Evolutionary conservation across 1,140 invertebrate genomes (phyloP).

Genomic region (Anthonomus grandis): DNA sequence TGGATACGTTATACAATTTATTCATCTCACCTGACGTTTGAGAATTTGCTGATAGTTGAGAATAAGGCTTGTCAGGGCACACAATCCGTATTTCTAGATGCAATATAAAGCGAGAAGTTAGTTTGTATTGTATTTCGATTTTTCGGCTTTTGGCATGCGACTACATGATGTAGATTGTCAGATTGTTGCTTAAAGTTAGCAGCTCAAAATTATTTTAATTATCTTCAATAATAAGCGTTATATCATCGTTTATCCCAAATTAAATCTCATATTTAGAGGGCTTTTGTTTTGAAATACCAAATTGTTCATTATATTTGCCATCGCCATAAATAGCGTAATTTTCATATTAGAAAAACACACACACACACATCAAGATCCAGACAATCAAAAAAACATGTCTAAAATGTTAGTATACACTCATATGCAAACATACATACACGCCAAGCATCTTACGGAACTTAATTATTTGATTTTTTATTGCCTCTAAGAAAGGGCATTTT

Average conservation of each 20-base stretch:
- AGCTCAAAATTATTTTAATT: neutral
- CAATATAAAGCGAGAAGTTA: constrained; percentile 42
- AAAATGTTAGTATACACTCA: neutral
- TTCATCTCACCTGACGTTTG: constrained; percentile 45
- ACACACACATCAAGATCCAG: neutral
- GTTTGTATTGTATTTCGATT: constrained; percentile 6
- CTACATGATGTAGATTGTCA: too few relatives aligned
- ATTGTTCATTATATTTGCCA: neutral
- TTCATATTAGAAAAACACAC: neutral
- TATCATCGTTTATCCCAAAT: neutral
- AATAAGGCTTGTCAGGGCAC: constrained; percentile 48
- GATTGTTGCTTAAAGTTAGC: constrained; percentile 11
- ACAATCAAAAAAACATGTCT: neutral
- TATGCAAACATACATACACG: neutral
- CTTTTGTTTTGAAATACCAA: too few relatives aligned
- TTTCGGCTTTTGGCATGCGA: neutral
- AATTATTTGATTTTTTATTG: constrained; percentile 14
- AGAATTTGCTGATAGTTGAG: constrained; percentile 49
- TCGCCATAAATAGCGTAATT: neutral
- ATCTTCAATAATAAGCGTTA: neutral
- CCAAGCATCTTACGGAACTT: constrained; percentile 5
- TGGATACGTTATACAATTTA: constrained; percentile 2
- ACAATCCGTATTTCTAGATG: constrained; percentile 50
- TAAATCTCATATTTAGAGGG: neutral
- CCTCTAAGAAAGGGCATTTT: constrained; percentile 15